A percentile compares a stretch with the other conserved stretches of the same genome.
These are phyloP conservation scores for Equus quagga DNA, from an alignment of 2,113 vertebrate genomes.

Conservation along the genomic window DNA sequence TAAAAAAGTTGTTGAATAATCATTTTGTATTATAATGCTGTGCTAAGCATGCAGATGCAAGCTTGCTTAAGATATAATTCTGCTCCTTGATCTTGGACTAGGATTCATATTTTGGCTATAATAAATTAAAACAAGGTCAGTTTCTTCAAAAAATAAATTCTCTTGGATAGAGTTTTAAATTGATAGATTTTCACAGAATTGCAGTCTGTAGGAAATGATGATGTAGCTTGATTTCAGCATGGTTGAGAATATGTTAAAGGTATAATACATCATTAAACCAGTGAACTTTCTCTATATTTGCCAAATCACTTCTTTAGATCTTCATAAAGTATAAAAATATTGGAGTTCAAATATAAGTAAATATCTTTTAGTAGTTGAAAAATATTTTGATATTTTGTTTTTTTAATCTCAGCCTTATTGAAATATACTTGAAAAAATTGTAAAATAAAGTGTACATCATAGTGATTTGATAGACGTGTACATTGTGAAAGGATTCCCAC, in stretches of 20 bases:
- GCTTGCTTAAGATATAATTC: not conserved
- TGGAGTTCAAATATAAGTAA: not conserved
- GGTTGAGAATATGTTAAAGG: not conserved
- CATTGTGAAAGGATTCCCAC: not conserved
- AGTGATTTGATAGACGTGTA: not conserved
- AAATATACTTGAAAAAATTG: not conserved
- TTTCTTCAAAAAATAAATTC: slow-evolving; percentile 28
- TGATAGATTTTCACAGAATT: not conserved
- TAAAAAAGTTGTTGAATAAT: not conserved
- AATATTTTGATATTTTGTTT: not conserved
- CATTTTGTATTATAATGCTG: not conserved
- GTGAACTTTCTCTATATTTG: slow-evolving; percentile 23
- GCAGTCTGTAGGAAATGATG: not conserved
- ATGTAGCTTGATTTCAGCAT: not conserved
- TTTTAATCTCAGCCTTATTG: not conserved
- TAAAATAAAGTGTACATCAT: not conserved
- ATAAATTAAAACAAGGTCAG: slow-evolving; percentile 6
- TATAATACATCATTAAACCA: not conserved
- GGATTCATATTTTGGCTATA: not conserved
- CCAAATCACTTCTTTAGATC: not conserved
- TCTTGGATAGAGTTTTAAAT: slow-evolving; percentile 21
- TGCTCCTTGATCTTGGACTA: not conserved
- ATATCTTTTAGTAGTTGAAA: not conserved
- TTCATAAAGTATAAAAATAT: slow-evolving; percentile 57
- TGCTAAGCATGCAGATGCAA: not conserved